Conservation (phyloP, 1,140 invertebrate genomes). For the Nebria ingens region DNA sequence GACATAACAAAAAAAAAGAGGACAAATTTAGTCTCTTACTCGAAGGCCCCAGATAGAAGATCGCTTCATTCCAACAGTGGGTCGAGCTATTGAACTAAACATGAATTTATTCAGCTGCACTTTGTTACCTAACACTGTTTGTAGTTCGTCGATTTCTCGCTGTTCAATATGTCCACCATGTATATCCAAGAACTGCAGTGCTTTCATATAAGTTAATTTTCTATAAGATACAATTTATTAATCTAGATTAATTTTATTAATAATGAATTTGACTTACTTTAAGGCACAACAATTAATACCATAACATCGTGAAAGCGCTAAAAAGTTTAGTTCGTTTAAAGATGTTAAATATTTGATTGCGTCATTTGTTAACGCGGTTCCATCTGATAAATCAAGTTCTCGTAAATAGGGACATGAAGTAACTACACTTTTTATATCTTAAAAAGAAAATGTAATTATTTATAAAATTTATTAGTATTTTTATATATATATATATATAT, state of each 20-base stretch:
- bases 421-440: conserved; percentile 58
- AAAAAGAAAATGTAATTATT: conserved; percentile 25
- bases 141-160: conserved; percentile 24
- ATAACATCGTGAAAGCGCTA: conserved; percentile 78
- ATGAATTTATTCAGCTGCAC: conserved; percentile 57
- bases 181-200: conserved; percentile 29
- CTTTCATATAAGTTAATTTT: conserved; percentile 23
- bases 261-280: conserved; percentile 39
- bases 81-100: conserved; percentile 74
- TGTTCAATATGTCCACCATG: conserved; percentile 30
- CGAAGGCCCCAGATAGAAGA: conserved; percentile 82
- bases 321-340: conserved; percentile 63
- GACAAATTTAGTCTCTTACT: conserved; percentile 57
- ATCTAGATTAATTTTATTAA: conserved; percentile 22
- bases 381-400: conserved; percentile 80
- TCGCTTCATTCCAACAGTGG: conserved; percentile 71
- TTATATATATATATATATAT: background rate
- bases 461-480: background rate
- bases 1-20: no score
- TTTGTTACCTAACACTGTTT: conserved; percentile 28
- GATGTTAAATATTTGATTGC: conserved; percentile 47
- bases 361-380: conserved; percentile 53
- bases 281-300: conserved; percentile 51
- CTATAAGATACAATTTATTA: conserved; percentile 40
- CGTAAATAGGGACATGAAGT: conserved; percentile 57